Conservation (phyloP, 2,797 vertebrate species). For the Poeciliopsis gracilis region DNA sequence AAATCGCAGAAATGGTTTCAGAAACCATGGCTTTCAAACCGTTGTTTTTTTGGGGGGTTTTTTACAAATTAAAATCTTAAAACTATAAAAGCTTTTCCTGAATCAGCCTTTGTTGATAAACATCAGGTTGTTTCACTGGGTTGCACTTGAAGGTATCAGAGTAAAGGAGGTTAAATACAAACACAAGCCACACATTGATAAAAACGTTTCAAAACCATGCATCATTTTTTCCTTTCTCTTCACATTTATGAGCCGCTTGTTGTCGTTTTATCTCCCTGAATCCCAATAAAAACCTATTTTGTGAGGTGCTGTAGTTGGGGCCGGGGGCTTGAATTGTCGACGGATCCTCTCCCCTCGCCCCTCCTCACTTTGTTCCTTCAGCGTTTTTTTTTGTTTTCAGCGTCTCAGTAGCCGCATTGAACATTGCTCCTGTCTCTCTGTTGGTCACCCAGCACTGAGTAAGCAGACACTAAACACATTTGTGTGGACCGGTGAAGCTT, state of each 20-base stretch:
- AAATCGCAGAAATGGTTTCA: not conserved
- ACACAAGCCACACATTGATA: not conserved
- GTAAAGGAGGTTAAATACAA: not conserved
- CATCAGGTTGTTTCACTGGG: not conserved
- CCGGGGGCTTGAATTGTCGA: conserved; percentile 9
- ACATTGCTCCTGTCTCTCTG: conserved; percentile 23
- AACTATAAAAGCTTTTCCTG: too few species aligned
- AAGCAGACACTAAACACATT: conserved; percentile 76
- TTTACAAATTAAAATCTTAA: too few species aligned
- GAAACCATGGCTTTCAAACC: too few species aligned
- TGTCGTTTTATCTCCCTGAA: not conserved
- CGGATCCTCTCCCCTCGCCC: not conserved
- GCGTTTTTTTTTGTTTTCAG: conserved; percentile 6
- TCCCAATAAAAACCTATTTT: not conserved
- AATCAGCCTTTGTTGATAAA: not conserved
- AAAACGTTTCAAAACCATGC: not conserved
- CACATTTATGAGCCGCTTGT: not conserved
- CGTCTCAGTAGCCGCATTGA: conserved; percentile 7
- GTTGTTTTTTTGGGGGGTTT: too few species aligned
- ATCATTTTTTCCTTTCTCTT: not conserved
- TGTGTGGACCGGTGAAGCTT: conserved; percentile 74
- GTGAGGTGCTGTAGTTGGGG: not conserved
- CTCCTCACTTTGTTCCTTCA: conserved; percentile 6
- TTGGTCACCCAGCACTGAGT: conserved; percentile 45
- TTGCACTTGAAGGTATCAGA: not conserved